A percentile compares a stretch with the other conserved stretches of the same genome.
Evolutionary conservation across 2,888 invertebrate genomes (phyloP).

Genomic region (Ommatoiulus sabulosus): DNA sequence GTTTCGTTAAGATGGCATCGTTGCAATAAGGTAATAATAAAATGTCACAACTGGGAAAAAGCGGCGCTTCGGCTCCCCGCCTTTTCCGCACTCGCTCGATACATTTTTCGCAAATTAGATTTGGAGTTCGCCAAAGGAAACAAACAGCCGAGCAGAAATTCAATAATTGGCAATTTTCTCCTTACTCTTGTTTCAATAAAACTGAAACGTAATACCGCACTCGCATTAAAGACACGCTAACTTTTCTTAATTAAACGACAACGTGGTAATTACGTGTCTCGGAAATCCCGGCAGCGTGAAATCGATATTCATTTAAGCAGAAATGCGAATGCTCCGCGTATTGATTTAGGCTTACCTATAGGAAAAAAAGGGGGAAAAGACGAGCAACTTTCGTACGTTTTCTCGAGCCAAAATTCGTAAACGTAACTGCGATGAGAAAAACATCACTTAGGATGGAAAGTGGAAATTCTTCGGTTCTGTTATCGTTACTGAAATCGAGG

Average conservation of each 20-base stretch:
- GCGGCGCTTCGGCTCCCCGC: background rate
- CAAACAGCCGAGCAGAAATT: slow-evolving; percentile 46
- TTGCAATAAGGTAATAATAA: slow-evolving; percentile 38
- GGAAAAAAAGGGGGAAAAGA: background rate
- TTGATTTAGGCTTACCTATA: background rate
- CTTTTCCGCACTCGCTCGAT: background rate
- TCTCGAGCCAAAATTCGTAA: too few species aligned
- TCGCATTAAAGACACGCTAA: slow-evolving; percentile 37
- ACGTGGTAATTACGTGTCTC: slow-evolving; percentile 49
- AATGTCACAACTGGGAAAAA: slow-evolving; percentile 31
- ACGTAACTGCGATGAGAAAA: too few species aligned
- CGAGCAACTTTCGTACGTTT: background rate
- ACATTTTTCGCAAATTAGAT: slow-evolving; percentile 30
- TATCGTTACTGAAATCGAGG: too few species aligned
- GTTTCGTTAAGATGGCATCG: slow-evolving; percentile 35
- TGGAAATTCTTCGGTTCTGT: too few species aligned
- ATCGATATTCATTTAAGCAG: slow-evolving; percentile 50
- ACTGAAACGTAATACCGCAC: slow-evolving; percentile 48
- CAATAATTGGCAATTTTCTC: slow-evolving; percentile 45
- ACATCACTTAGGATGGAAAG: too few species aligned
- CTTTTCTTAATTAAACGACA: slow-evolving; percentile 50
- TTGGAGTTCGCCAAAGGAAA: slow-evolving; percentile 31
- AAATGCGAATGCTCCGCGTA: slow-evolving; percentile 34
- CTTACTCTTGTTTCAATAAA: slow-evolving; percentile 50
- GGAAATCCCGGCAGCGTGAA: slow-evolving; percentile 45